These are phyloP conservation scores for Halictus rubicundus DNA, from an alignment of 1,140 invertebrate species.

Conservation along the genomic window DNA sequence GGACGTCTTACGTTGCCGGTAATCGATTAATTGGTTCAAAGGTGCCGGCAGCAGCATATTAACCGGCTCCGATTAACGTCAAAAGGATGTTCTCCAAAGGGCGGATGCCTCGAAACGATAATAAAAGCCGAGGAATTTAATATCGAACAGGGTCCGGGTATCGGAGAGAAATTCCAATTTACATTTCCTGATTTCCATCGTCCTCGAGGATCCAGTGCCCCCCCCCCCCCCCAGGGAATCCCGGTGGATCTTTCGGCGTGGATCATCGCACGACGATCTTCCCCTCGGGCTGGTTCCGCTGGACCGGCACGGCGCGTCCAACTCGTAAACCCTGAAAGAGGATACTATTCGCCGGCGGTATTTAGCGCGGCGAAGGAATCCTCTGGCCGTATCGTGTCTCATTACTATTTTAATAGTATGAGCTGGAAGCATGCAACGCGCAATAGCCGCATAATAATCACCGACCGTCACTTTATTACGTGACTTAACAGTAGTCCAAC, in stretches of 20 bases:
- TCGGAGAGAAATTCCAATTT: slow-evolving; percentile 11
- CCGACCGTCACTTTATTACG: slow-evolving; percentile 37
- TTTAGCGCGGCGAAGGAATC: slow-evolving; percentile 27
- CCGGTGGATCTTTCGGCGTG: background rate
- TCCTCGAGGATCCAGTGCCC: background rate
- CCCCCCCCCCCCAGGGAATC: too few relatives aligned
- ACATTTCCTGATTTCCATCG: slow-evolving; percentile 5
- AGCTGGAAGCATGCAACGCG: slow-evolving; percentile 33
- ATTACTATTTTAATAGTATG: slow-evolving; percentile 46
- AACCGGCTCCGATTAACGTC: background rate
- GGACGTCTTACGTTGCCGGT: background rate
- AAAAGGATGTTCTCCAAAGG: background rate
- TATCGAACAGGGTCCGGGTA: background rate
- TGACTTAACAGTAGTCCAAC: slow-evolving; percentile 28
- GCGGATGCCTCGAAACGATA: slow-evolving; percentile 8
- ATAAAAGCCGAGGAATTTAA: slow-evolving; percentile 15
- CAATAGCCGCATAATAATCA: slow-evolving; percentile 43
- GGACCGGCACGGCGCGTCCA: background rate
- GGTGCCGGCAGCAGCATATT: background rate
- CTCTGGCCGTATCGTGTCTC: slow-evolving; percentile 12
- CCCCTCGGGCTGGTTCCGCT: background rate
- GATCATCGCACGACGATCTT: background rate
- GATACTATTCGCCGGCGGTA: slow-evolving; percentile 24
- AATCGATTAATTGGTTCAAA: background rate
- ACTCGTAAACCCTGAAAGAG: background rate